Evolutionary conservation across 2,888 invertebrate genomes (phyloP).

Genomic region (Clusia tigrina): DNA sequence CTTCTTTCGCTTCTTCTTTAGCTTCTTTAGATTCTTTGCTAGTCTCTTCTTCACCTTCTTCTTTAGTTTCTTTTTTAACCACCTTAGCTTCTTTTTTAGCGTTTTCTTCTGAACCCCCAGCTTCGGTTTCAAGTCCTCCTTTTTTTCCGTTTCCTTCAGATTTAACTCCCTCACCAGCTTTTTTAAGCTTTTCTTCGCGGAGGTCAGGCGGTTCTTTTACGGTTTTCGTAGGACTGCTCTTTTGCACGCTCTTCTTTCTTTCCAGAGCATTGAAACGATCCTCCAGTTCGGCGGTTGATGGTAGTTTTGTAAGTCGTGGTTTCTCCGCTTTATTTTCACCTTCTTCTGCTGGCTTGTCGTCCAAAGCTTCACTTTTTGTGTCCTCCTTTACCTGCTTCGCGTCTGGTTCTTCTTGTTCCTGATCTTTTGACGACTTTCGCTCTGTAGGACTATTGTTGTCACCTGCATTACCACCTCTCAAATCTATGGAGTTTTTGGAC

Average conservation of each 20-base stretch:
- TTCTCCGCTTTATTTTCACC: slow-evolving; percentile 11
- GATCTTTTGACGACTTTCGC: slow-evolving; percentile 25
- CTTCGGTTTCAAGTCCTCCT: not conserved
- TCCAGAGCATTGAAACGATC: slow-evolving; percentile 54
- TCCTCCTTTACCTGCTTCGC: slow-evolving; percentile 23
- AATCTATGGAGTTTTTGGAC: slow-evolving; percentile 41
- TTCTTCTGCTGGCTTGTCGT: slow-evolving; percentile 18
- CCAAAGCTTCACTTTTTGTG: slow-evolving; percentile 14
- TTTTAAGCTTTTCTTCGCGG: not conserved
- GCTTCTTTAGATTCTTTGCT: not conserved
- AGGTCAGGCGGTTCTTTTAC: slow-evolving; percentile 56
- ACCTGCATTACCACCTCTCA: slow-evolving; percentile 25
- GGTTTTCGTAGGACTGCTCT: slow-evolving; percentile 39
- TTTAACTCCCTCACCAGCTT: no score
- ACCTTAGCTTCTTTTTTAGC: not conserved
- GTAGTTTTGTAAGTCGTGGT: slow-evolving; percentile 45
- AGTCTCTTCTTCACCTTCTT: not conserved
- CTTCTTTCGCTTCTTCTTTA: not conserved
- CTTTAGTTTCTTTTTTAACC: not conserved
- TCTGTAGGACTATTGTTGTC: slow-evolving; percentile 21
- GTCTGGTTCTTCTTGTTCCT: slow-evolving; percentile 24
- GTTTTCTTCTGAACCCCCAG: not conserved
- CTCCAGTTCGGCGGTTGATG: slow-evolving; percentile 53
- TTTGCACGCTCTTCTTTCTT: slow-evolving; percentile 42
- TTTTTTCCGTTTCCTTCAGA: not conserved